A percentile compares a stretch with the other conserved stretches of the same genome.
Conservation (phyloP, 2,888 invertebrate genomes). For the Drosophila eohydei region DNA sequence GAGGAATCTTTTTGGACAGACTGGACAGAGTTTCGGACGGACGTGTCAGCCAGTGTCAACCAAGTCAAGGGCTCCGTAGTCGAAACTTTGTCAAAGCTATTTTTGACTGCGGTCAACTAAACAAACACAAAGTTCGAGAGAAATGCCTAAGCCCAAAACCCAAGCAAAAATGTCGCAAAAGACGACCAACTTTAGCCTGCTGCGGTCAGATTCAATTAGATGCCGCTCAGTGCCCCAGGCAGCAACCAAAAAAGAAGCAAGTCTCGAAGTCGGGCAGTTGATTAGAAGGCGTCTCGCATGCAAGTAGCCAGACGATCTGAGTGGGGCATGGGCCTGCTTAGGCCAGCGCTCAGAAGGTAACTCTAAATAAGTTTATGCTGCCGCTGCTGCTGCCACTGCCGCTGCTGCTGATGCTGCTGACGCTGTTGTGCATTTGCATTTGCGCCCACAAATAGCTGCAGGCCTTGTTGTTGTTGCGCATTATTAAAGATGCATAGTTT, state of each 20-base stretch:
- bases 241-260: constrained; percentile 13
- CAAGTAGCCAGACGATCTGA: constrained; percentile 7
- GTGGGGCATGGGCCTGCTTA: neutral
- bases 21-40: constrained; percentile 9
- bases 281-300: constrained; percentile 32
- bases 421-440: constrained; percentile 45
- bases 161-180: constrained; percentile 76
- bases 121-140: constrained; percentile 71
- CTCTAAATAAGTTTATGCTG: constrained; percentile 21
- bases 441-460: constrained; percentile 69
- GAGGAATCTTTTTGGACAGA: constrained; percentile 42
- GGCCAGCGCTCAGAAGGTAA: constrained; percentile 28
- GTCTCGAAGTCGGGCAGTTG: constrained; percentile 17
- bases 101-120: constrained; percentile 81
- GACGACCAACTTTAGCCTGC: constrained; percentile 64
- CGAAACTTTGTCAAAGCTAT: constrained; percentile 75
- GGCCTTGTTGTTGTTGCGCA: constrained; percentile 63
- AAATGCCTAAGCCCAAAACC: constrained; percentile 24
- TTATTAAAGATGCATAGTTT: constrained; percentile 78
- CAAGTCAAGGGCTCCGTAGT: constrained; percentile 36
- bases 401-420: constrained; percentile 1
- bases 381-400: neutral
- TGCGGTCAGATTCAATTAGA: constrained; percentile 79
- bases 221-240: constrained; percentile 34
- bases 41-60: constrained; percentile 31